Base-by-base conservation (phyloP, 2,113 vertebrate species). In the Sciurus niger region DNA sequence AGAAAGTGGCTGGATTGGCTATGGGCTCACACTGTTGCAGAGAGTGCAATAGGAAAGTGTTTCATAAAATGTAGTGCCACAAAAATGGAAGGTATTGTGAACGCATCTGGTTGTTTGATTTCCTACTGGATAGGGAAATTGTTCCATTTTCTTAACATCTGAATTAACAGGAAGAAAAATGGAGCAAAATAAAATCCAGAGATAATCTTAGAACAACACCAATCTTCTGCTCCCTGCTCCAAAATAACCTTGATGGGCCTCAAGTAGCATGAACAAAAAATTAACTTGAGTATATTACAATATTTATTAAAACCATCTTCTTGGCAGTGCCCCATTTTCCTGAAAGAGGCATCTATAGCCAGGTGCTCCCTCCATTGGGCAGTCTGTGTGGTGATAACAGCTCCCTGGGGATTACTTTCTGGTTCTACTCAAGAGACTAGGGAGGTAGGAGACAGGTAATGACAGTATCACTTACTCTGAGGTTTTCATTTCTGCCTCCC, bases 401-500 rank as follows among this genome's bases (percentile, higher is more conserved):
- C 68, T 78, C 77, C 14, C 10, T 67, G 76, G 94, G 46, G 84
- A 84, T 70, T 76, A 46, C 73, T 94, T 43, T 94, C 60, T n/a
- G 68, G 51, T 91, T 58, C 17, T 34, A 53, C 63, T 67, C 55
- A 43, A 90, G 77, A 93, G 53, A 53, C 67, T 90, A 72, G 14
- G 70, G 37, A 6, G 48, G 93, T 17, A 34, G 89, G 55, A 63
- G 55, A 78, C 46, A 76, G 94, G 80, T 84, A 83, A 68, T 37
- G 83, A 40, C 0, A 0, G 55, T 79, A 58, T 94, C 53, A 28
- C 79, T 96, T 96, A 92, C 86, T 37, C 37, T 4, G 16, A 65
- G 92, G 55, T 92, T 96, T 96, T 97, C 86, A 89, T 93, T 91
- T 94, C 70, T 28, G 85, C 78, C 70, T 97, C 65, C 89, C 43